Base-by-base conservation (phyloP, 2,888 invertebrate genomes). In the Cephus pulcher region DNA sequence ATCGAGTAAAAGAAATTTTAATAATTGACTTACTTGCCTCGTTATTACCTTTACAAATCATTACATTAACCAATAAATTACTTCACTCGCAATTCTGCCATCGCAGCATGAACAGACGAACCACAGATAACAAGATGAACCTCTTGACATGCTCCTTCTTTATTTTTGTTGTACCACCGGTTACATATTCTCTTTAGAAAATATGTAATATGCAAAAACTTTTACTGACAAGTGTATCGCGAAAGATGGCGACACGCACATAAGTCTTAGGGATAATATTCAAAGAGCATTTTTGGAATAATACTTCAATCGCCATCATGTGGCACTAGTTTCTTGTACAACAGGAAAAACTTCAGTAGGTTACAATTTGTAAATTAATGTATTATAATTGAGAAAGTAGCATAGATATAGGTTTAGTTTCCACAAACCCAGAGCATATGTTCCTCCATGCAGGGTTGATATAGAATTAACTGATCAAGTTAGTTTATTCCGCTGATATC, bases 31-130 rank as follows among this genome's bases (percentile, higher is more conserved):
- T 80, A 86, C 89, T 87, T 85, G 91, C 91, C 91, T 91, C 88
- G 90, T 86, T 88, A 88, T 89, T 88, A 85, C 90, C 86, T 84
- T 88, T 84, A 87, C 88, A 90, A 91, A 91, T 89, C 91, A 91
- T 91, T 89, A 90, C 91, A 91, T 90, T 87, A 85, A 89, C 87
- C 88, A 90, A 87, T 86, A 83, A 87, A 83, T 87, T 84, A 88
- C 89, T 88, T 88, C 84, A 87, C 88, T 82, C 86, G 85, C 85
- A 88, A 87, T 87, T 86, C 86, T 88, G 86, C 86, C 88, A 83
- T 86, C 81, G 84, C 83, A 82, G 83, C 84, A 75, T 75, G 83
- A 85, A 83, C 82, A 83, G 82, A 82, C 82, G 83, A 84, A 84
- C 82, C 82, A 83, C 82, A 84, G 85, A 84, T 86, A 82, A 82